These are phyloP conservation scores for Erebia epiphron DNA, from an alignment of 2,888 invertebrate species.

Conservation along the genomic window DNA sequence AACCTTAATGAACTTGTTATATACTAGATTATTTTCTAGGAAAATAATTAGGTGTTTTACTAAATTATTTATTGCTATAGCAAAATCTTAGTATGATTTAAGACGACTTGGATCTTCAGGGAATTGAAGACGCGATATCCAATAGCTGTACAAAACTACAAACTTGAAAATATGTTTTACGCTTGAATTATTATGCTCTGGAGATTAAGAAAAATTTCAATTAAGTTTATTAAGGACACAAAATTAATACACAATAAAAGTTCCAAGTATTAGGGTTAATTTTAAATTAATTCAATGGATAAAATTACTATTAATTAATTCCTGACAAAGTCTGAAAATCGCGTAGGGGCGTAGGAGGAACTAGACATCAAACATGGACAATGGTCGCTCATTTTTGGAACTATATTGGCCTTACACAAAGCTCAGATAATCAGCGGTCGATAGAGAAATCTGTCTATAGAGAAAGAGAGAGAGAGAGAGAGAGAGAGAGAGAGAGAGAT, in stretches of 20 bases:
- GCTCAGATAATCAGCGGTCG: no score
- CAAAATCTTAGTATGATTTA: background rate
- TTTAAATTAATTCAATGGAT: no score
- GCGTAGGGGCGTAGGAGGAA: no score
- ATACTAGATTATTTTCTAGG: background rate
- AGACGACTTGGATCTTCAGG: background rate
- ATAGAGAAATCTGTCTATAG: no score
- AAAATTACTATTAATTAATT: no score
- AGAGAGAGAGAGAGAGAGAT: no score
- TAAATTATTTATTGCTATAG: background rate
- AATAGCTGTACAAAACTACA: background rate
- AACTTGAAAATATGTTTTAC: background rate
- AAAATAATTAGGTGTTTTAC: background rate
- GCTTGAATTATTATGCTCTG: background rate
- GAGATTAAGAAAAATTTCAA: background rate
- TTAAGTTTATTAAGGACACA: background rate
- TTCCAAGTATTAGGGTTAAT: no score
- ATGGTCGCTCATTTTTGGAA: no score
- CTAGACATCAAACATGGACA: no score
- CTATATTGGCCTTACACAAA: no score
- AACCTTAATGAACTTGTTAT: background rate
- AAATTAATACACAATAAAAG: background rate
- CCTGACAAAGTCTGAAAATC: no score
- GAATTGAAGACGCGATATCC: background rate
- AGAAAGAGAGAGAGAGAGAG: no score